Base-by-base conservation (phyloP, 2,888 invertebrate species). In the Microdon myrmicae region DNA sequence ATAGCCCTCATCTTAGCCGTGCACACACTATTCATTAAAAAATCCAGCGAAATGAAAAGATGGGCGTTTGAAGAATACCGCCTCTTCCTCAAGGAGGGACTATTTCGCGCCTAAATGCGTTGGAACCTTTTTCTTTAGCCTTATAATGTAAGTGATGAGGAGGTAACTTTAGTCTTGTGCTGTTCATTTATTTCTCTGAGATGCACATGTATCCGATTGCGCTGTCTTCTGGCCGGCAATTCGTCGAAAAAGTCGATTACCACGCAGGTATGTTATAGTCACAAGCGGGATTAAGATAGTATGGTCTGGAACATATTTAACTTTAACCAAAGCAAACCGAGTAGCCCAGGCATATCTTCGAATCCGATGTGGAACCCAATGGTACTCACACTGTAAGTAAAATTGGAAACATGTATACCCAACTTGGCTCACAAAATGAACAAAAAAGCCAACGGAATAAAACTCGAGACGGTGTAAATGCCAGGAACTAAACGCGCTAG, bases 301-400 rank as follows among this genome's bases (percentile, higher is more conserved):
- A 96, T 83, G 10, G 98, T 96, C 69, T 90, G 88, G 83, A 99
- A 99, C 98, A 99, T 99, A 75, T 94, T 89, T 71, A 98, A 83
- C 75, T 89, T 85, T 70, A 95, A 81, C 96, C 97, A 99, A 83
- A 99, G 95, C 72, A 90, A 80, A 44, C 86, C 88, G 82, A 96
- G 98, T 47, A 99, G 85, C 0, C 83, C 84, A 73, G 98, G 89
- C 51, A 96, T 94, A 87, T 92, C 88, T 77, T 89, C 94, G 26
- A 98, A 85, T 53, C 96, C 92, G 2, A 88, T 70, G 79, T 98
- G 98, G 83, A 99, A 99, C 26, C 90, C 84, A 34, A 96, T 77
- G n/a, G 94, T 90, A 76, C 89, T 88, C 43, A 90, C 79, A 16
- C 89, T 85, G 49, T 90, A 75, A 7, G 91, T 90, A 75, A 96